These are phyloP conservation scores for Hyla sarda DNA, from an alignment of 2,113 vertebrate species.

Conservation along the genomic window DNA sequence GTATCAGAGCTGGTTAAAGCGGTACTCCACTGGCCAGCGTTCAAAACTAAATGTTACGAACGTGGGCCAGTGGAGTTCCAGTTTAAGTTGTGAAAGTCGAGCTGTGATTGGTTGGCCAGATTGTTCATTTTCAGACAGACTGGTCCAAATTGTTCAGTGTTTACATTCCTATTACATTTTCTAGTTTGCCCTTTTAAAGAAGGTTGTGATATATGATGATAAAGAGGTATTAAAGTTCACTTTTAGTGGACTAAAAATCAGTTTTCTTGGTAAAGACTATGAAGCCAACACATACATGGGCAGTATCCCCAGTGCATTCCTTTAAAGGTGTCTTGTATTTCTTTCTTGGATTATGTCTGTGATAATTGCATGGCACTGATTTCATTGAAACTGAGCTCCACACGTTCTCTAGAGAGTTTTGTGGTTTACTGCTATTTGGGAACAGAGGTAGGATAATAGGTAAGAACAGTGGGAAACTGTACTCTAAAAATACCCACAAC, in stretches of 20 bases:
- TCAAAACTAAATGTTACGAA: too few relatives aligned
- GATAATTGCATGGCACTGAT: conserved; percentile 25
- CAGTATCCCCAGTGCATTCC: neutral
- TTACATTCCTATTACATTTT: too few relatives aligned
- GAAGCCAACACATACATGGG: neutral
- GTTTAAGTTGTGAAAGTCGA: too few relatives aligned
- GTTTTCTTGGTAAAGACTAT: neutral
- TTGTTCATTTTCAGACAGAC: too few relatives aligned
- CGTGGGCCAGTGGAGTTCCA: too few relatives aligned
- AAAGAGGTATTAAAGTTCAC: neutral
- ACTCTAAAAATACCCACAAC: conserved; percentile 37
- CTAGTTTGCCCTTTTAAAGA: too few relatives aligned
- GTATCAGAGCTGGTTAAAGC: too few relatives aligned
- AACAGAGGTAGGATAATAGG: conserved; percentile 29
- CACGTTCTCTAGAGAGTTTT: conserved; percentile 5
- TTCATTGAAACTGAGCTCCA: conserved; percentile 16
- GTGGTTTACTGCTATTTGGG: conserved; percentile 39
- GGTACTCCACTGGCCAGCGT: too few relatives aligned
- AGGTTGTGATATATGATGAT: too few relatives aligned
- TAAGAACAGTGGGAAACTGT: conserved; percentile 57
- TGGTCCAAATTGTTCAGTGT: too few relatives aligned
- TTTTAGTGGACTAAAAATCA: neutral
- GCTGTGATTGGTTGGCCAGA: too few relatives aligned
- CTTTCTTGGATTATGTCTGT: neutral
- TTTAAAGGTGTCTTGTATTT: conserved; percentile 20